These are phyloP conservation scores for Siniperca scherzeri DNA, from an alignment of 2,797 vertebrate species.

Conservation along the genomic window DNA sequence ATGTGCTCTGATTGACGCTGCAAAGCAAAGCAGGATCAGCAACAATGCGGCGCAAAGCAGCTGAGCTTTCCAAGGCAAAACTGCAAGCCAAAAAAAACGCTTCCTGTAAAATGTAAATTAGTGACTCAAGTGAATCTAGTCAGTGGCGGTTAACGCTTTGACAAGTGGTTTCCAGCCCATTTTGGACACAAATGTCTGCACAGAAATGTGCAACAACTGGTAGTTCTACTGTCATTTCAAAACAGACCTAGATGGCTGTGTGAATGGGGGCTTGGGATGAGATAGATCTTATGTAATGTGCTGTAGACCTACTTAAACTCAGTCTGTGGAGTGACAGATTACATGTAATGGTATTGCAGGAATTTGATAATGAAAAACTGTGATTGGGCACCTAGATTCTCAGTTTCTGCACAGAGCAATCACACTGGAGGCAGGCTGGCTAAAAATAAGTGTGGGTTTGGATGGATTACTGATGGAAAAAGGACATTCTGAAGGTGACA, in stretches of 20 bases:
- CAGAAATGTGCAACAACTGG: not conserved
- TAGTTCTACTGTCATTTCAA: conserved; percentile 10
- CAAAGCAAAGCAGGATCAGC: conserved; percentile 34
- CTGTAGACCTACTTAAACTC: conserved; percentile 25
- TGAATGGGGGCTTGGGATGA: conserved; percentile 13
- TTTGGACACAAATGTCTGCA: not conserved
- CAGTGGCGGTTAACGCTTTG: not conserved
- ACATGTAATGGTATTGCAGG: conserved; percentile 7
- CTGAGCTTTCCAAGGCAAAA: conserved; percentile 5
- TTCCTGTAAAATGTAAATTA: conserved; percentile 18
- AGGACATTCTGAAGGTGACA: conserved; percentile 35
- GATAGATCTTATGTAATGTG: conserved; percentile 23
- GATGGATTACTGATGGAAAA: conserved; percentile 14
- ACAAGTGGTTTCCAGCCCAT: not conserved
- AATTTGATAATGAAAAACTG: conserved; percentile 7
- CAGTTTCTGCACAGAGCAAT: not conserved
- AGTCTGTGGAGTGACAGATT: conserved; percentile 10
- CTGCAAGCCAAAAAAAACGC: not conserved
- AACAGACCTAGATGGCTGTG: conserved; percentile 15
- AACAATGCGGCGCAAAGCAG: conserved; percentile 35
- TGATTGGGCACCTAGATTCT: conserved; percentile 1
- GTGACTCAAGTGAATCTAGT: not conserved
- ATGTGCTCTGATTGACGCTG: conserved; percentile 21
- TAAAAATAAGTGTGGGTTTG: conserved; percentile 11
- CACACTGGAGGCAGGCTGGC: not conserved